A percentile compares a stretch with the other conserved stretches of the same genome.
Conservation (phyloP, 2,797 vertebrate genomes). For the Gymnothorax reevesii region DNA sequence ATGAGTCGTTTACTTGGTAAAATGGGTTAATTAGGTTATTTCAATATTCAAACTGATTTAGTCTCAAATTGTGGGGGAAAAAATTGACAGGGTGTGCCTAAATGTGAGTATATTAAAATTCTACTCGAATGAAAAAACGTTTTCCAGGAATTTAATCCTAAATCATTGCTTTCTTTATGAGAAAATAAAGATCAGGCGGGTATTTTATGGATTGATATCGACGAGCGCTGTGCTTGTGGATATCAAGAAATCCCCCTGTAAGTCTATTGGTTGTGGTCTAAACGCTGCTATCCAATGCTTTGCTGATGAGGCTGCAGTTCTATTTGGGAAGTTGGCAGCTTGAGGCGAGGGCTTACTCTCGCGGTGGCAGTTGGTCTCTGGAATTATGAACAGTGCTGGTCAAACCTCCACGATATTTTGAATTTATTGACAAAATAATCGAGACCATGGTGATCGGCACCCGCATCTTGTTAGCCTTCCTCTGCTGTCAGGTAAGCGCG, state of each 20-base stretch:
- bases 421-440: not conserved
- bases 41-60: no score
- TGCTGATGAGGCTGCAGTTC: not conserved
- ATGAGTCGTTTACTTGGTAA: no score
- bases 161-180: no score
- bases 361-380: not conserved
- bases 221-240: no score
- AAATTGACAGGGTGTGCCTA: no score
- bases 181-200: no score
- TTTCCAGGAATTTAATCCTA: no score
- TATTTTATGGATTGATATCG: no score
- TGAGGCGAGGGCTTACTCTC: not conserved
- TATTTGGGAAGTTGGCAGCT: not conserved
- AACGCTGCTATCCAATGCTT: not conserved
- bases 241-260: not conserved
- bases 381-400: not conserved
- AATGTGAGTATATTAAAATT: no score
- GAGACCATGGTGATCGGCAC: not conserved
- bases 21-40: no score
- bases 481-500: conserved; percentile 91
- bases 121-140: no score
- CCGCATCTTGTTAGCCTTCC: conserved; percentile 74
- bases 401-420: not conserved
- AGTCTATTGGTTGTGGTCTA: not conserved
- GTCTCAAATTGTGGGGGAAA: no score